Conservation (phyloP, 1,140 invertebrate species). For the Eueides isabella region DNA sequence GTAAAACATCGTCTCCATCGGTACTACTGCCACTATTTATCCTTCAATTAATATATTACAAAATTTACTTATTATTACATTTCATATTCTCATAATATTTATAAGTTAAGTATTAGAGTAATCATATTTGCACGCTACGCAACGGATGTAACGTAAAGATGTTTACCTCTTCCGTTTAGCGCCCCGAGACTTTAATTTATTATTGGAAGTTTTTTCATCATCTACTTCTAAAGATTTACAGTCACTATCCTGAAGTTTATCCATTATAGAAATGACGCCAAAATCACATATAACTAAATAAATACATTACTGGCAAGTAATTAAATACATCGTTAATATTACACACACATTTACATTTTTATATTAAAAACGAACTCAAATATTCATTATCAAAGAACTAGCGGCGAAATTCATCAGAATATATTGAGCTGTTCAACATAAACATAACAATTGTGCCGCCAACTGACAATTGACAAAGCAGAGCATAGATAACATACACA, state of each 20-base stretch:
- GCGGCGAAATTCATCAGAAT: neutral
- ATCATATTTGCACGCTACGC: too few species aligned
- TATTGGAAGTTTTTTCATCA: conserved; percentile 8
- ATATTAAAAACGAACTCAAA: neutral
- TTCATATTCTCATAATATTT: too few species aligned
- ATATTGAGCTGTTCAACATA: neutral
- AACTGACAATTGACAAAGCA: neutral
- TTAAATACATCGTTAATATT: neutral
- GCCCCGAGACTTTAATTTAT: conserved; percentile 34
- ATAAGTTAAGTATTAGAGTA: neutral
- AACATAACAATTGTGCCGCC: neutral
- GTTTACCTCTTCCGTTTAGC: conserved; percentile 57
- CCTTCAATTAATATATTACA: conserved; percentile 28
- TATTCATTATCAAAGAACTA: neutral
- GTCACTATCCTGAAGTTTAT: conserved; percentile 21
- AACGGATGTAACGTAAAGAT: neutral
- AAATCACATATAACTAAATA: neutral
- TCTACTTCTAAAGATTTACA: conserved; percentile 17
- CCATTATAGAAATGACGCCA: conserved; percentile 19
- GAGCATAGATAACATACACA: too few species aligned
- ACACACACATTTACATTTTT: too few species aligned
- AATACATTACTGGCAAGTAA: neutral
- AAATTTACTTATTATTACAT: too few species aligned
- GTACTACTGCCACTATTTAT: conserved; percentile 50
- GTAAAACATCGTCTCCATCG: conserved; percentile 56